Base-by-base conservation (phyloP, 2,888 invertebrate species). In the Tanypteryx hageni region DNA sequence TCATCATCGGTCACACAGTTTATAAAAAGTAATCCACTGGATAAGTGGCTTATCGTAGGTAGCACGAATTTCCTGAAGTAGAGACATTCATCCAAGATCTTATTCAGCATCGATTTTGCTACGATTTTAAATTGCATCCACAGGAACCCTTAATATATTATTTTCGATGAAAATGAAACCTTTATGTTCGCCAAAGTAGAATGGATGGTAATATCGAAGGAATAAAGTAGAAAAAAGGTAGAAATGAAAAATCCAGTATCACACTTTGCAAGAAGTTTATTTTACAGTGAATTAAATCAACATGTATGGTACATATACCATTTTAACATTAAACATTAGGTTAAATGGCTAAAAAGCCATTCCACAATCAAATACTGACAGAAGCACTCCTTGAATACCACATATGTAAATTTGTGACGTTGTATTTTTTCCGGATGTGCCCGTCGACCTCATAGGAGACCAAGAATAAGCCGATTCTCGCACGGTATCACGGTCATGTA, bases 221-320 rank as follows among this genome's bases (percentile, higher is more conserved):
- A 3, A 44, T 44, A 5, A 44, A 5, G 44, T 44, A 44, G 44
- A 44, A 44, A 44, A 44, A 44, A 44, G 44, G 44, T 58, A n/a
- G 58, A 85, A 85, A 89, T 64, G 11, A 89, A 11, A 68, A 89
- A 13, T 18, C n/a, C 0, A 2, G 10, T 7, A 14, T n/a, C 44
- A 64, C 64, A 22, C 89, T 68, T 89, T 89, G 89, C 89, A 89
- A 89, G 89, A 89, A 89, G 68, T 89, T 89, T 89, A 89, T 89
- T 89, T 61, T n/a, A 89, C 89, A 89, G 89, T 89, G 89, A 89
- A 64, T 61, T 86, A 68, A 89, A 89, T 89, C 57, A 83, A 83
- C 83, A 89, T 68, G 44, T 89, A 89, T 89, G 89, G 64, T 64
- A 89, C 89, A 89, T 89, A 64, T 11, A 89, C 89, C 89, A 89